Percentiles rank a stretch among this genome's conserved stretches.
These are phyloP conservation scores for Lasioglossum vierecki DNA, from an alignment of 2,888 invertebrate species.

Conservation along the genomic window DNA sequence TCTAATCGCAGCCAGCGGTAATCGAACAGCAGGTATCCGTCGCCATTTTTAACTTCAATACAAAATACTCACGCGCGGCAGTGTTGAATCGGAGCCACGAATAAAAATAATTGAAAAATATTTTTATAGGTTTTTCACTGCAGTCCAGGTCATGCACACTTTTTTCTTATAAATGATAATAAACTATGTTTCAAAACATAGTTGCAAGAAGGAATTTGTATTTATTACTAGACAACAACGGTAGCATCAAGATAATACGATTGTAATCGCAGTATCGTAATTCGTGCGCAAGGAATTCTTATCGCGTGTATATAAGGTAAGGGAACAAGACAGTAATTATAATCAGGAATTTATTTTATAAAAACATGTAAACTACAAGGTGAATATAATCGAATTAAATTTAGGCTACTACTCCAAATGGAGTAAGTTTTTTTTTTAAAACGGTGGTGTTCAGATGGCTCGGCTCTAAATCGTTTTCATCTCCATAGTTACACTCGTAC, in stretches of 20 bases:
- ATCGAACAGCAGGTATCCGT: slow-evolving; percentile 38
- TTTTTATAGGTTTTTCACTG: background rate
- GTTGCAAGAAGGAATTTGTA: background rate
- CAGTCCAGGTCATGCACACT: background rate
- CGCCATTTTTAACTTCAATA: slow-evolving; percentile 69
- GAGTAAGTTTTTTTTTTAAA: slow-evolving; percentile 58
- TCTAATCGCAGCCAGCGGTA: slow-evolving; percentile 37
- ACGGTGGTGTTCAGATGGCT: slow-evolving; percentile 76
- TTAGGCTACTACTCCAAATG: slow-evolving; percentile 73
- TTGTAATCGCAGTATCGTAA: background rate
- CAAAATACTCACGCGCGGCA: slow-evolving; percentile 44
- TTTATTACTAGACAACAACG: background rate
- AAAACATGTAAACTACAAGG: slow-evolving; percentile 82
- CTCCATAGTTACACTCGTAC: slow-evolving; percentile 75
- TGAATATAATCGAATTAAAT: slow-evolving; percentile 76
- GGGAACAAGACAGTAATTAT: slow-evolving; percentile 20
- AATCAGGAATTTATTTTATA: slow-evolving; percentile 78
- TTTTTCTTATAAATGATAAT: slow-evolving; percentile 6
- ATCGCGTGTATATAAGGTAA: slow-evolving; percentile 7
- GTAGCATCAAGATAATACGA: background rate
- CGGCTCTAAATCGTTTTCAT: slow-evolving; percentile 76
- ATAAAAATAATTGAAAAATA: background rate
- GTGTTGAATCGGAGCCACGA: background rate
- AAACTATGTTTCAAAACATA: background rate
- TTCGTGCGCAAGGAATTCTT: background rate